phyloP scores from a whole-genome alignment of 2,888 invertebrate species.

The Lasioglossum calceatum region DNA sequence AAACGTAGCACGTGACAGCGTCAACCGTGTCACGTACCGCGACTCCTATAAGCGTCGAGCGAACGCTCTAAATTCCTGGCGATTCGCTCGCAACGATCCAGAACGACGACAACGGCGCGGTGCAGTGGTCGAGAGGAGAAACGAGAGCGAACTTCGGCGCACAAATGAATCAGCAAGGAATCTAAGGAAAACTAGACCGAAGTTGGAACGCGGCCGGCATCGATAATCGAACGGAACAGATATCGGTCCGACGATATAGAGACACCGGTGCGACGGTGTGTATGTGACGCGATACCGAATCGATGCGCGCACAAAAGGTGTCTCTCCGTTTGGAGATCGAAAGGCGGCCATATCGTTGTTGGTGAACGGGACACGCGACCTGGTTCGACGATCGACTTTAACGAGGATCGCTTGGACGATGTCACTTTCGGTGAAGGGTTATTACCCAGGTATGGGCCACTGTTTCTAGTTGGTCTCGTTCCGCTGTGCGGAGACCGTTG shows the following conservation, averaged over 20 bases:
- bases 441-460: conserved; percentile 35
- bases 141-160: conserved; percentile 19
- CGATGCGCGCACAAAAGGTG: conserved; percentile 10
- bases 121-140: neutral
- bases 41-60: conserved; percentile 23
- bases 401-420: conserved; percentile 51
- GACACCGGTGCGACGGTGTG: neutral
- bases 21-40: conserved; percentile 36
- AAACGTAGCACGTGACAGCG: conserved; percentile 36
- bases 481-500: neutral
- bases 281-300: neutral
- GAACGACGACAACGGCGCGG: neutral
- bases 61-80: conserved; percentile 52
- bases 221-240: conserved; percentile 40
- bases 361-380: conserved; percentile 47
- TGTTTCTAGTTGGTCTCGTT: neutral
- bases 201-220: conserved; percentile 38
- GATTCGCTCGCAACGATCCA: conserved; percentile 24
- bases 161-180: conserved; percentile 43
- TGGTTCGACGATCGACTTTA: conserved; percentile 49
- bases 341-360: conserved; percentile 45
- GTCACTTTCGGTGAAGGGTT: conserved; percentile 34
- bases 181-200: conserved; percentile 46
- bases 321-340: conserved; percentile 48
- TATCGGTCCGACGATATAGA: conserved; percentile 28